Percentiles rank a stretch among this genome's conserved stretches.
Evolutionary conservation across 2,888 invertebrate genomes (phyloP).

Genomic region (Hemicrepidius hirtus): DNA sequence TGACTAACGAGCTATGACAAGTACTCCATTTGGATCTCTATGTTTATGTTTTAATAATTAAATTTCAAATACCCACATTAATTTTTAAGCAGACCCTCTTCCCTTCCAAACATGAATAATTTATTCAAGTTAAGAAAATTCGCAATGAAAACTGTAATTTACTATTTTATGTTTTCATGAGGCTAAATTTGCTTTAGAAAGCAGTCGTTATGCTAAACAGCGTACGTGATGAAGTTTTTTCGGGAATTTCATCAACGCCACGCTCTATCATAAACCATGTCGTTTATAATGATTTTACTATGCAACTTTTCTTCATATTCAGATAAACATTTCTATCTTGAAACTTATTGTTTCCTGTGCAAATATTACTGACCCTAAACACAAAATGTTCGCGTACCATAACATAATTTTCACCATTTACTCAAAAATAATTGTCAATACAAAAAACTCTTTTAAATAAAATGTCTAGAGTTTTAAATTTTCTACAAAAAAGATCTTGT

Average conservation of each 20-base stretch:
- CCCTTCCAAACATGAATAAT: conserved; percentile 11
- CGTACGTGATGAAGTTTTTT: conserved; percentile 21
- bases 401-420: no score
- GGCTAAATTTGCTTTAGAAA: conserved; percentile 9
- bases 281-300: not conserved
- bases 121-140: conserved; percentile 23
- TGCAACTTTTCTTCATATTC: not conserved
- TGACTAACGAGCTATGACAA: conserved; percentile 33
- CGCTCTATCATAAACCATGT: conserved; percentile 1
- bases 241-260: conserved; percentile 7
- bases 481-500: no score
- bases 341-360: no score
- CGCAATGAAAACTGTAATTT: conserved; percentile 19
- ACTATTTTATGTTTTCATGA: conserved; percentile 23
- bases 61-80: conserved; percentile 19
- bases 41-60: conserved; percentile 22
- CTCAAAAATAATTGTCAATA: no score
- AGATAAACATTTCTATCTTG: no score
- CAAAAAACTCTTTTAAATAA: no score
- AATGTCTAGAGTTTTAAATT: no score
- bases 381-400: no score
- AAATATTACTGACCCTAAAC: no score
- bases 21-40: conserved; percentile 14
- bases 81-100: conserved; percentile 8
- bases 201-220: conserved; percentile 15